Base-by-base conservation (phyloP, 1,140 invertebrate genomes). In the Tyrophagus putrescentiae region DNA sequence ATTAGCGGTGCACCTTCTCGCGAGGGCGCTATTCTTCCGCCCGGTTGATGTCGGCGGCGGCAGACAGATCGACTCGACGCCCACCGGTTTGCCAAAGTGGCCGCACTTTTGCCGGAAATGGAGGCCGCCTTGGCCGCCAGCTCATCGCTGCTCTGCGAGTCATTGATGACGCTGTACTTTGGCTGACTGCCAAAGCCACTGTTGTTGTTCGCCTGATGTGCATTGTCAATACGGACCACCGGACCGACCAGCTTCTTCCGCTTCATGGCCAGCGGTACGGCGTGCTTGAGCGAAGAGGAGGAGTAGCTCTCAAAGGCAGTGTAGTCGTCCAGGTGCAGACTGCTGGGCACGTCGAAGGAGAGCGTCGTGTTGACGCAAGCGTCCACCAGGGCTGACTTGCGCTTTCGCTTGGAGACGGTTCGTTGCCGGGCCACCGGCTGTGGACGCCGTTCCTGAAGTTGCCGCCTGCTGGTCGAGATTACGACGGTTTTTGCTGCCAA, bases 401-500 rank as follows among this genome's bases (percentile, higher is more conserved):
- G 45, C 28, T 60, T 60, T 27, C 32, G 33, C 13, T 32, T 53
- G 50, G 52, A 18, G 6, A 27, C 31, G 21, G n/a, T 29, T 33
- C 25, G 59, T 60, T 16, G 3, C 28, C 33, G 23, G 13, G 29
- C 25, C 39, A 6, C 23, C 16, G 21, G 18, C 27, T 41, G 13
- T 57, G 31, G n/a, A 4, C 13, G 21, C 3, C 3, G 53, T 18
- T 3, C n/a, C 18, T 28, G 41, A n/a, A 42, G 6, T 23, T 27
- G 52, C 13, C 9, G 9, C 11, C 39, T n/a, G n/a, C n/a, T n/a
- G n/a, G 5, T 59, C 57, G 11, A 63, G 57, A 41, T 65, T 68
- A 4, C 67, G 67, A 27, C 67, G 67, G 53, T 69, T 69, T 53
- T 69, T 69, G 59, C 67, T 69, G 3, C 68, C 68, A 23, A 66